A percentile compares a stretch with the other conserved stretches of the same genome.
These are phyloP conservation scores for Pheucticus melanocephalus DNA, from an alignment of 2,113 vertebrate species.

Conservation along the genomic window DNA sequence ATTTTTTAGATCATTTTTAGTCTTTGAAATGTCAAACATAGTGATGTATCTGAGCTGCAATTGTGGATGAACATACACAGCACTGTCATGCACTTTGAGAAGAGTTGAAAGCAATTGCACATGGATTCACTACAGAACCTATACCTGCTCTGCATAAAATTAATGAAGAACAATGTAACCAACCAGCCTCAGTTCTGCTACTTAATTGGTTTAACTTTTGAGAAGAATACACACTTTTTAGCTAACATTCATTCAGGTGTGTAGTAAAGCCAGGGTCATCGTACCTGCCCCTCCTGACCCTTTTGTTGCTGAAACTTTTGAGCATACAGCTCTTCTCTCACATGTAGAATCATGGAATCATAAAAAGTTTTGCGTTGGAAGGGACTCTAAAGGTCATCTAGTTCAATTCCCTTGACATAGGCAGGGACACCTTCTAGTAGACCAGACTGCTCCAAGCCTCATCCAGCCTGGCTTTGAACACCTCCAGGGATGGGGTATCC, in stretches of 20 bases:
- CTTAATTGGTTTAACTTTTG: background rate
- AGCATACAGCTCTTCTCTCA: background rate
- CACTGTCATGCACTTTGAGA: slow-evolving; percentile 18
- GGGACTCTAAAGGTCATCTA: background rate
- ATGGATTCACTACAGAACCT: slow-evolving; percentile 37
- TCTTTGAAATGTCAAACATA: slow-evolving; percentile 74
- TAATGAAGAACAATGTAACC: slow-evolving; percentile 30
- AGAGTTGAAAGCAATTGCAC: slow-evolving; percentile 54
- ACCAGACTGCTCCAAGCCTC: background rate
- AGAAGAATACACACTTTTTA: background rate
- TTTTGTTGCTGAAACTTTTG: background rate
- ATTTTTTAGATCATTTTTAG: slow-evolving; percentile 67
- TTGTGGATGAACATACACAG: slow-evolving; percentile 25
- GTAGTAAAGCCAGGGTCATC: background rate
- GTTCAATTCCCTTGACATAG: background rate
- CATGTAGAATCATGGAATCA: background rate
- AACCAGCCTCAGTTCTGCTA: background rate
- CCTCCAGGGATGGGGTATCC: background rate
- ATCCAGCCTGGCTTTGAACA: background rate
- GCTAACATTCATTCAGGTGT: background rate
- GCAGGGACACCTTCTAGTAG: background rate
- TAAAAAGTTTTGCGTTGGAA: background rate
- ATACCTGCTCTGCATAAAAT: slow-evolving; percentile 46
- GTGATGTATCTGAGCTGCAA: slow-evolving; percentile 50
- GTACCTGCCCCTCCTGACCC: background rate